phyloP scores from a whole-genome alignment of 2,888 invertebrate genomes.

The Eupithecia tripunctaria region DNA sequence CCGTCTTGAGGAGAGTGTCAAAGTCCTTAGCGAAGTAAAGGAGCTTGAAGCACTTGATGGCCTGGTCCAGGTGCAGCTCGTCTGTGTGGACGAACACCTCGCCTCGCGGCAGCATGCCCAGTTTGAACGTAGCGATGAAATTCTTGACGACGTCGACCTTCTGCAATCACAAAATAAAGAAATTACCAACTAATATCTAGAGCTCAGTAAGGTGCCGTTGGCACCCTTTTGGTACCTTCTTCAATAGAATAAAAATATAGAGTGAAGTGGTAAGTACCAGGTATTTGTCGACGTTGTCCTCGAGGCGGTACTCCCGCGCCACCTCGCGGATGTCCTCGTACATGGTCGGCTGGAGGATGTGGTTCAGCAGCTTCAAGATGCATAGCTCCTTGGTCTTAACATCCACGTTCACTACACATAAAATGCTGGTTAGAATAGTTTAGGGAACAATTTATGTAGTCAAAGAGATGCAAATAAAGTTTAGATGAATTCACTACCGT shows the following conservation, averaged over 20 bases:
- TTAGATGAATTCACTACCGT: neutral
- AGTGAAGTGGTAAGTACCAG: slow-evolving; percentile 60
- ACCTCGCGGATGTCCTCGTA: slow-evolving; percentile 85
- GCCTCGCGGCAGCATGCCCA: slow-evolving; percentile 84
- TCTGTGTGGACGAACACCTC: slow-evolving; percentile 86
- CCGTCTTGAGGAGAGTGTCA: slow-evolving; percentile 87
- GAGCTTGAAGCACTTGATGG: slow-evolving; percentile 85
- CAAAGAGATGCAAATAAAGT: neutral
- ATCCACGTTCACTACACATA: slow-evolving; percentile 75
- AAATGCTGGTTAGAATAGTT: neutral
- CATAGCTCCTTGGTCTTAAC: slow-evolving; percentile 83
- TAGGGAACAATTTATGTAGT: neutral
- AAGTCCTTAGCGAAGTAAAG: slow-evolving; percentile 88
- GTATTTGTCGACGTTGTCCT: slow-evolving; percentile 85
- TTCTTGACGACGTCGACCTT: slow-evolving; percentile 84
- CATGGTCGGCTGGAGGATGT: slow-evolving; percentile 85
- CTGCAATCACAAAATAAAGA: slow-evolving; percentile 54
- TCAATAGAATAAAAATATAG: neutral
- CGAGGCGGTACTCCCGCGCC: slow-evolving; percentile 85
- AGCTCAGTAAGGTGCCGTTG: neutral
- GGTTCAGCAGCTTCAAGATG: slow-evolving; percentile 84
- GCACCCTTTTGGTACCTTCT: neutral
- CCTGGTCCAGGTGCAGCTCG: slow-evolving; percentile 85
- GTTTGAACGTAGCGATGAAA: slow-evolving; percentile 82
- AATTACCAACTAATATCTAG: neutral